Conservation (phyloP, 1,140 invertebrate species). For the Musca domestica region DNA sequence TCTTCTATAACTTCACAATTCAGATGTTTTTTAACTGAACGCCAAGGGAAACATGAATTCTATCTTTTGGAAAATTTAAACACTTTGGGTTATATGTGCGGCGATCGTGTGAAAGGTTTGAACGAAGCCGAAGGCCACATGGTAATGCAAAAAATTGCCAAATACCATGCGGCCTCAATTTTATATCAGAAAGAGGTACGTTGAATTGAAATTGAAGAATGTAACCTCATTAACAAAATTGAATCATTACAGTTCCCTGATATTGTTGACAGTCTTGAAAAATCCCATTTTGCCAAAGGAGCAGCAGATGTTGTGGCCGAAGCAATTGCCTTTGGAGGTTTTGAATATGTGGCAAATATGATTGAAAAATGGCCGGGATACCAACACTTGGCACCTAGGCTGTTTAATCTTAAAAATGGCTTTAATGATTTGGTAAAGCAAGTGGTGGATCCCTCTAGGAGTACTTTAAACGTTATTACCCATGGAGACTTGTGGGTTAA, state of each 20-base stretch:
- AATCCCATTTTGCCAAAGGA: conserved; percentile 32
- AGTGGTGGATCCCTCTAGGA: conserved; percentile 31
- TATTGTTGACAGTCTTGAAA: conserved; percentile 21
- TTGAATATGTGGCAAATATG: conserved; percentile 28
- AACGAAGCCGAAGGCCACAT: conserved; percentile 38
- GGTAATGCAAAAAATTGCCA: conserved; percentile 42
- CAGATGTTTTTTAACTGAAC: not conserved
- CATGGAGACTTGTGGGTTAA: conserved; percentile 69
- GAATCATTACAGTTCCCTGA: conserved; percentile 12
- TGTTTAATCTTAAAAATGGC: conserved; percentile 38
- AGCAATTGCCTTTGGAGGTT: conserved; percentile 35
- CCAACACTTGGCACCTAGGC: conserved; percentile 44
- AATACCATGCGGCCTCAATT: conserved; percentile 49
- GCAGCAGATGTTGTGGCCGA: conserved; percentile 22
- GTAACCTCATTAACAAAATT: too few species aligned
- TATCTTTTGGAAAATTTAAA: conserved; percentile 15
- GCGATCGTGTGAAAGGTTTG: conserved; percentile 35
- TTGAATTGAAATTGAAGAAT: too few species aligned
- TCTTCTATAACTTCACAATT: too few species aligned
- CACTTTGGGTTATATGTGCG: not conserved
- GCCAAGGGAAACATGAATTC: not conserved
- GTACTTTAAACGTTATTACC: conserved; percentile 59
- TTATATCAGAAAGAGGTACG: not conserved
- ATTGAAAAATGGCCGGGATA: conserved; percentile 54
- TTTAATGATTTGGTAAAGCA: conserved; percentile 28